Conservation (phyloP, 2,113 vertebrate genomes). For the Pelvicachromis taeniatus region DNA sequence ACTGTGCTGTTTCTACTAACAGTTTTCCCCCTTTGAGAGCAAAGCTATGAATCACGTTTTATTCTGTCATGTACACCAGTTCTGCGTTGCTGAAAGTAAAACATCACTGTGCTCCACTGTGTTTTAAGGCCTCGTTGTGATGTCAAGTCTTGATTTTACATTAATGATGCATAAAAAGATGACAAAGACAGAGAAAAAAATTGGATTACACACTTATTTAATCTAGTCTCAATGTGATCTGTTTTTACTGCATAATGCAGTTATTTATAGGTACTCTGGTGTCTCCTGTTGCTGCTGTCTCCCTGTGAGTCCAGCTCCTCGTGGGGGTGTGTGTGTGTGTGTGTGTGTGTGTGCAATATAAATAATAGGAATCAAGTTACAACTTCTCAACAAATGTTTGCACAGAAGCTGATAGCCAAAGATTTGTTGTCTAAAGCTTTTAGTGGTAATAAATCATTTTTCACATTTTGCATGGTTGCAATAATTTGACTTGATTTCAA, state of each 20-base stretch:
- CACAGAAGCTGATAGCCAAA: background rate
- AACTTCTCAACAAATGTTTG: background rate
- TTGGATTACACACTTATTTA: background rate
- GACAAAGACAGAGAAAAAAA: background rate
- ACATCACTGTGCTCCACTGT: background rate
- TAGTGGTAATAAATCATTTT: background rate
- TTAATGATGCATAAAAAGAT: background rate
- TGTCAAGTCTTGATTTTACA: background rate
- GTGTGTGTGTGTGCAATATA: no score
- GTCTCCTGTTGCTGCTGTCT: background rate
- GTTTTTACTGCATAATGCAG: background rate
- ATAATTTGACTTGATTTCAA: background rate
- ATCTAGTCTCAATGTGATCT: background rate
- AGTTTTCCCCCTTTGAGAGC: background rate
- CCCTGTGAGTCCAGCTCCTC: background rate
- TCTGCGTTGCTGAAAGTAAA: background rate
- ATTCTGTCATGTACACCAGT: background rate
- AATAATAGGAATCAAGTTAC: background rate
- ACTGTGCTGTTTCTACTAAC: background rate
- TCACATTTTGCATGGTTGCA: background rate
- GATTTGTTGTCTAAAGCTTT: background rate
- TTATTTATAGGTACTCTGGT: background rate
- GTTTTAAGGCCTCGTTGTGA: background rate
- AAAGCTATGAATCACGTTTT: background rate
- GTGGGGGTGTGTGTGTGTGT: no score